Evolutionary conservation across 2,888 invertebrate species (phyloP).

Genomic region (Stenchaetothrips biformis): DNA sequence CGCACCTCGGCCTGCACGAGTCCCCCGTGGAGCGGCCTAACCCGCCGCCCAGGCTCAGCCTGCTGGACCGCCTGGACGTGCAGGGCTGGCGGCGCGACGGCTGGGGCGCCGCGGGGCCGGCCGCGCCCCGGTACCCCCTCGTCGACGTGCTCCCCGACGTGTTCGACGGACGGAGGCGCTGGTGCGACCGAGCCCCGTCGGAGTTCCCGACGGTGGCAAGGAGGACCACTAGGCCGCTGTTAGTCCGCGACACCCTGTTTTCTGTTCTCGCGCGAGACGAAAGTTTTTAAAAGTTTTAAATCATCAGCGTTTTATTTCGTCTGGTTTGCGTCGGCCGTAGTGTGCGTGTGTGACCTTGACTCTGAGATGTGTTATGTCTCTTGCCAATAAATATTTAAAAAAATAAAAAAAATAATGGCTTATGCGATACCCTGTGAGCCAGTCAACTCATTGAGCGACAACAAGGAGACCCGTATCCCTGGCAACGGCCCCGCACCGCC

Average conservation of each 20-base stretch:
- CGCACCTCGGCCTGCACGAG: conserved; percentile 3
- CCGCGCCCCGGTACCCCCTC: not conserved
- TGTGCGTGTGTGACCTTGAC: too few relatives aligned
- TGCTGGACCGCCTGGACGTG: not conserved
- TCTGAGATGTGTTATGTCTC: not conserved
- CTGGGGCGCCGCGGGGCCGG: not conserved
- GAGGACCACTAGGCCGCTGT: not conserved
- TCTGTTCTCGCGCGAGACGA: too few relatives aligned
- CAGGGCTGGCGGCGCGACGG: not conserved
- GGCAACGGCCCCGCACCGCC: not conserved
- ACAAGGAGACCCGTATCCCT: too few relatives aligned
- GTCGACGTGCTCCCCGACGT: not conserved
- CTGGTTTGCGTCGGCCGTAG: not conserved
- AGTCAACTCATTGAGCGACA: too few relatives aligned
- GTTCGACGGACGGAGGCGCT: not conserved
- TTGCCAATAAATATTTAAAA: not conserved
- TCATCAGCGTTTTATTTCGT: too few relatives aligned
- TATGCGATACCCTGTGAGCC: too few relatives aligned
- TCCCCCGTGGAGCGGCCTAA: not conserved
- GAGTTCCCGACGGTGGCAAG: not conserved
- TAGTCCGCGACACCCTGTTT: too few relatives aligned
- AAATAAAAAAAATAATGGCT: not conserved
- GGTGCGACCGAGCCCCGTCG: conserved; percentile 1
- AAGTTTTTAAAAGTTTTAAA: too few relatives aligned
- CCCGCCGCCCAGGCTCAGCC: not conserved